phyloP scores from a whole-genome alignment of 2,888 invertebrate species.

The Dione juno region DNA sequence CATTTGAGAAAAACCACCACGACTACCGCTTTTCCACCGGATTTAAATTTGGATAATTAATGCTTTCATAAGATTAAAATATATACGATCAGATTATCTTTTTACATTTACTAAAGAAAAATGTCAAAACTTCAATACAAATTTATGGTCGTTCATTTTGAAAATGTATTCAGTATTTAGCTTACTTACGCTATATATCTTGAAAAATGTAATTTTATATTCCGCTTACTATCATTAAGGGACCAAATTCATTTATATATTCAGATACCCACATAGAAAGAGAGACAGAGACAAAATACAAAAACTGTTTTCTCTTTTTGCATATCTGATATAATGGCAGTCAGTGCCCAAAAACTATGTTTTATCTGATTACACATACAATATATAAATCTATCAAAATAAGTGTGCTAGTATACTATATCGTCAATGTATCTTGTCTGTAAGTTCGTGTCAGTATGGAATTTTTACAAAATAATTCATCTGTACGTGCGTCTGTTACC shows the following conservation, averaged over 20 bases:
- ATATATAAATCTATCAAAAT: background rate
- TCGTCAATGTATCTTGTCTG: constrained; percentile 5
- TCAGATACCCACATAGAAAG: background rate
- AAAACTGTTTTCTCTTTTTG: background rate
- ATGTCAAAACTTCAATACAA: background rate
- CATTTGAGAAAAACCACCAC: constrained; percentile 30
- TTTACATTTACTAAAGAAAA: background rate
- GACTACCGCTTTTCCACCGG: constrained; percentile 35
- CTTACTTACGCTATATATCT: background rate
- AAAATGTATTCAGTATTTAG: background rate
- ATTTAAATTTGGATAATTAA: constrained; percentile 23
- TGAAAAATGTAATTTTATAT: background rate
- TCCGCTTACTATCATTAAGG: constrained; percentile 7
- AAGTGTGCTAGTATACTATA: background rate
- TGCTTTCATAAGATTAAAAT: constrained; percentile 27
- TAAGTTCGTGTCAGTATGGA: background rate
- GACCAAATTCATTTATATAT: constrained; percentile 7
- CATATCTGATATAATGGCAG: background rate
- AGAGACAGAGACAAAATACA: constrained; percentile 1
- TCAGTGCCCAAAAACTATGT: no score
- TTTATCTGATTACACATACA: no score
- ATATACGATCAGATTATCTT: background rate
- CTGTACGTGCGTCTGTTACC: no score
- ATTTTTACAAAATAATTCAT: no score
- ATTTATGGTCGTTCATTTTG: background rate